A percentile compares a stretch with the other conserved stretches of the same genome.
These are phyloP conservation scores for Rhinichthys klamathensis DNA, from an alignment of 2,113 vertebrate genomes.

Conservation along the genomic window DNA sequence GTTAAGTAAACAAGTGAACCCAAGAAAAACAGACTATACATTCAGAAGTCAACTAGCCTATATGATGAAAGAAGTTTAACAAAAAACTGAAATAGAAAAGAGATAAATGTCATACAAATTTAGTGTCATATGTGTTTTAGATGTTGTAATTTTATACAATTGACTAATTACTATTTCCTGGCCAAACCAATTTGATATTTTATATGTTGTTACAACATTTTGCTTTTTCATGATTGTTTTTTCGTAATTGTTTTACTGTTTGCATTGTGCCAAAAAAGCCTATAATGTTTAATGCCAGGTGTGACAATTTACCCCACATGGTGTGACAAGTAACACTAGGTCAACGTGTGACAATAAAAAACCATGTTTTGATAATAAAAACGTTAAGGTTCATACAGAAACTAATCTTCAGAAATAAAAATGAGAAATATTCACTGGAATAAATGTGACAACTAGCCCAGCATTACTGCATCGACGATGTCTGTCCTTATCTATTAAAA, in stretches of 20 bases:
- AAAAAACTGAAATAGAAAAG: not conserved
- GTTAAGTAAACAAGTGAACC: not conserved
- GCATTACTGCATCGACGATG: no score
- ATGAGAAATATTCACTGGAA: not conserved
- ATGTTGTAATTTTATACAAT: not conserved
- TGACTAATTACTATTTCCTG: not conserved
- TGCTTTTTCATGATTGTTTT: not conserved
- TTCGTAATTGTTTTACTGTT: not conserved
- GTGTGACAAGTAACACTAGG: not conserved
- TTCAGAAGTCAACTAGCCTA: no score
- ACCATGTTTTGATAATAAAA: not conserved
- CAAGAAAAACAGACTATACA: not conserved
- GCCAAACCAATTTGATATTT: not conserved
- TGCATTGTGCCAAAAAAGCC: not conserved
- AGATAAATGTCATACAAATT: not conserved
- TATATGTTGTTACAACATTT: not conserved
- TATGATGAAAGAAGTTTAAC: not conserved
- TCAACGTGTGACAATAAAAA: not conserved
- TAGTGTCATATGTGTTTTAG: not conserved
- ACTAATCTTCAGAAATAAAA: not conserved
- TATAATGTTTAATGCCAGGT: not conserved
- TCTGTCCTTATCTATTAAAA: no score
- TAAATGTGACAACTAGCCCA: not conserved
- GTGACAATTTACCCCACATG: not conserved
- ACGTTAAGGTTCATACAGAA: not conserved